A percentile compares a stretch with the other conserved stretches of the same genome.
These are phyloP conservation scores for Hesperophylax magnus DNA, from an alignment of 1,140 invertebrate species.

Conservation along the genomic window DNA sequence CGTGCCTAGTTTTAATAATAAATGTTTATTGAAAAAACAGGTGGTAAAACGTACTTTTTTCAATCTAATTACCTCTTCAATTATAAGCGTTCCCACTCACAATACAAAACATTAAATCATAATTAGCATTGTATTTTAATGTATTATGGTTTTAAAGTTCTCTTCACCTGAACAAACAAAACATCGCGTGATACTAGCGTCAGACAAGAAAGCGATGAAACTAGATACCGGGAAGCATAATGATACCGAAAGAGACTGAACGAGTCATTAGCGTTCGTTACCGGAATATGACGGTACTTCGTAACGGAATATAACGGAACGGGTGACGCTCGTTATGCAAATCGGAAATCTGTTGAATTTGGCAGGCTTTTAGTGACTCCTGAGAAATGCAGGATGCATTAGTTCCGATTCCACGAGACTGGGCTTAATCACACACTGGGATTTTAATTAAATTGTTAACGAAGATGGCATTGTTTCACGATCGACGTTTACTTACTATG, in stretches of 20 bases:
- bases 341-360: conserved; percentile 6
- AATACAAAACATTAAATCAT: not conserved
- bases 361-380: not conserved
- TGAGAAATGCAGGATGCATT: no score
- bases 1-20: no score
- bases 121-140: not conserved
- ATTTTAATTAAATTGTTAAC: no score
- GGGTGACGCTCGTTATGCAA: conserved; percentile 8
- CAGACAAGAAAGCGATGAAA: not conserved
- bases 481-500: no score
- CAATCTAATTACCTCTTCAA: no score
- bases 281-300: not conserved
- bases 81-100: not conserved
- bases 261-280: conserved; percentile 11
- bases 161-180: not conserved
- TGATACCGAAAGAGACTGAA: not conserved
- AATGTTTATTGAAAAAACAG: no score
- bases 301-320: not conserved
- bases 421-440: no score
- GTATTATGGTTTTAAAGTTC: no score
- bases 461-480: no score
- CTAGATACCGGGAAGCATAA: not conserved
- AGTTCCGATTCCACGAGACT: no score
- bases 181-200: not conserved
- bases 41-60: no score